phyloP scores from a whole-genome alignment of 2,113 vertebrate species.

The Crypturellus undulatus region DNA sequence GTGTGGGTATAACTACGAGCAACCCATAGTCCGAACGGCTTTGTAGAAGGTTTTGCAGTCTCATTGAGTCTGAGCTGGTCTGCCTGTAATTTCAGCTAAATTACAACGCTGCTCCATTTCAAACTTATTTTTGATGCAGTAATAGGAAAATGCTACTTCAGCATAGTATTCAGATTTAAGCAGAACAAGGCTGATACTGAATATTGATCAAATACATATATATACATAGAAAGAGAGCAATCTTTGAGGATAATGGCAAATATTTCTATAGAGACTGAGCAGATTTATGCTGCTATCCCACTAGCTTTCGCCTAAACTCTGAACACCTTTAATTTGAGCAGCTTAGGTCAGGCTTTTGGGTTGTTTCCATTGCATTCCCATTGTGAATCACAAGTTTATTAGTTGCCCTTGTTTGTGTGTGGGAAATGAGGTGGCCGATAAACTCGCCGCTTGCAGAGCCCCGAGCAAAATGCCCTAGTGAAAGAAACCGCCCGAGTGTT shows the following conservation, averaged over 20 bases:
- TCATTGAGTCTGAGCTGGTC: conserved; percentile 53
- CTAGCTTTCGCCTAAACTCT: conserved; percentile 9
- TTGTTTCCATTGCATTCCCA: conserved; percentile 7
- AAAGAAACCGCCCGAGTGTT: conserved; percentile 47
- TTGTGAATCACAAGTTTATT: conserved; percentile 61
- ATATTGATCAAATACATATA: conserved; percentile 45
- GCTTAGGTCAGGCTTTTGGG: background rate
- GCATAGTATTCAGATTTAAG: background rate
- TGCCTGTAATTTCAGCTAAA: conserved; percentile 64
- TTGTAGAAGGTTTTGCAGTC: conserved; percentile 5
- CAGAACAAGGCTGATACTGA: conserved; percentile 1
- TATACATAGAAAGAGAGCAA: background rate
- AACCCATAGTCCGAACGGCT: background rate
- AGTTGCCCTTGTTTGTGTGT: conserved; percentile 21
- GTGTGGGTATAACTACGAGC: fast-evolving
- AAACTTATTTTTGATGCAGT: conserved; percentile 19
- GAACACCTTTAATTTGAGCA: conserved; percentile 20
- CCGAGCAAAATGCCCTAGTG: conserved; percentile 48
- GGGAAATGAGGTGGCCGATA: background rate
- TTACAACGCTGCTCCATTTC: conserved; percentile 52
- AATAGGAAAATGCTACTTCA: conserved; percentile 68
- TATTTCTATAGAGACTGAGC: background rate
- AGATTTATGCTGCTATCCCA: background rate
- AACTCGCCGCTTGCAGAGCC: conserved; percentile 4
- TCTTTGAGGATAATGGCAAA: background rate